A percentile compares a stretch with the other conserved stretches of the same genome.
phyloP scores from a whole-genome alignment of 2,797 vertebrate species.

The Emydoidea blandingii region DNA sequence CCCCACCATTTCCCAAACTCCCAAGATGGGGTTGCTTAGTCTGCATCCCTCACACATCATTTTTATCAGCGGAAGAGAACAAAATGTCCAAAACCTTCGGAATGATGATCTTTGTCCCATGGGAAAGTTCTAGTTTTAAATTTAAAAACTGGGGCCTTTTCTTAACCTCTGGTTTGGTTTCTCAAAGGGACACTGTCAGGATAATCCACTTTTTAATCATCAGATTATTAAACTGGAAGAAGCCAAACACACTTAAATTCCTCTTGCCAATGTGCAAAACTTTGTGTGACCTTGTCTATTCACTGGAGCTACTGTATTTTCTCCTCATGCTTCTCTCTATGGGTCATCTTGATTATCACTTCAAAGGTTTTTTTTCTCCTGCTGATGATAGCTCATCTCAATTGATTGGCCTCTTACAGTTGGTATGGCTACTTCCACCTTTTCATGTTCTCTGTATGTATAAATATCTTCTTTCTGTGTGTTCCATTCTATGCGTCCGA shows the following conservation, averaged over 20 bases:
- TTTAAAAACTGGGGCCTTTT: not conserved
- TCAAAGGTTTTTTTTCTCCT: no score
- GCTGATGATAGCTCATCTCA: no score
- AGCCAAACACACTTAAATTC: not conserved
- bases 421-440: no score
- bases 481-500: no score
- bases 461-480: no score
- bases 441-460: no score
- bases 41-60: not conserved
- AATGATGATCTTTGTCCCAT: not conserved
- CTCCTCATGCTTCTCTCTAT: not conserved
- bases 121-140: slow-evolving; percentile 31
- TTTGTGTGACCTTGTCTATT: not conserved
- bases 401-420: no score
- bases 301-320: not conserved
- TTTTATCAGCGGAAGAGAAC: not conserved
- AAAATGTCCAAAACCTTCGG: not conserved
- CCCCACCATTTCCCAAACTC: not conserved
- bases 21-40: not conserved
- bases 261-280: not conserved
- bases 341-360: no score
- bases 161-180: slow-evolving; percentile 23
- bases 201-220: slow-evolving; percentile 21
- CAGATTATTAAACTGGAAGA: not conserved
- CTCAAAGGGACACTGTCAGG: slow-evolving; percentile 4